Evolutionary conservation across 2,113 vertebrate genomes (phyloP).

Genomic region (Thinocorus orbignyianus): DNA sequence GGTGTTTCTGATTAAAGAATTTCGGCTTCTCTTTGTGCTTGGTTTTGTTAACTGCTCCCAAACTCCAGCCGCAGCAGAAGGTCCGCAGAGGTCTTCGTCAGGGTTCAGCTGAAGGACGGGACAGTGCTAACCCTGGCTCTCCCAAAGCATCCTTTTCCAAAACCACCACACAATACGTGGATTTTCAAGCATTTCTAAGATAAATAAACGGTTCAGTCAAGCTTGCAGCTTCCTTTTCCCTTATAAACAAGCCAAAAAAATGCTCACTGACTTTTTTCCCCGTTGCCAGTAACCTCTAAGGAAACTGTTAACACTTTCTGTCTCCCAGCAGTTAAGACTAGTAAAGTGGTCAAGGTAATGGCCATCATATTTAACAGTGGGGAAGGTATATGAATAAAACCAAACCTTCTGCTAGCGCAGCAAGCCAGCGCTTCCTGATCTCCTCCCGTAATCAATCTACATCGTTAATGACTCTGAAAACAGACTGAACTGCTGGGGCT

Average conservation of each 20-base stretch:
- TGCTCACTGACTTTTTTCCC: not conserved
- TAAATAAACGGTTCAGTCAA: not conserved
- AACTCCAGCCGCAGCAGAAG: not conserved
- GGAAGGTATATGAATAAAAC: constrained; percentile 62
- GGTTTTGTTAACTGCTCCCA: not conserved
- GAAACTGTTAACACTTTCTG: constrained; percentile 38
- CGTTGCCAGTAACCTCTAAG: not conserved
- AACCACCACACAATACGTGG: not conserved
- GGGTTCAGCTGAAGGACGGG: constrained; percentile 10
- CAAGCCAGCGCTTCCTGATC: constrained; percentile 63
- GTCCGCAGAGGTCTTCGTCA: not conserved
- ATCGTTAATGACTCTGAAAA: constrained; percentile 75
- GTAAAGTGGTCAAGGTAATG: constrained; percentile 48
- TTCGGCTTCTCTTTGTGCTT: not conserved
- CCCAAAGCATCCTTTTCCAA: not conserved
- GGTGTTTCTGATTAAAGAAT: not conserved
- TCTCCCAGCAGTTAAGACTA: not conserved
- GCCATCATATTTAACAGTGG: constrained; percentile 58
- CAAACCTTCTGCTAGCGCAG: constrained; percentile 65
- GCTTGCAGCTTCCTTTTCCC: constrained; percentile 6
- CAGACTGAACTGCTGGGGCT: constrained; percentile 66
- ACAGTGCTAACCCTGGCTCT: not conserved
- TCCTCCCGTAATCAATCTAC: constrained; percentile 74
- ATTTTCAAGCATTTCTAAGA: constrained; percentile 10
- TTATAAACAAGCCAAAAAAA: constrained; percentile 13